Evolutionary conservation across 2,888 invertebrate species (phyloP).

Genomic region (Bursaphelenchus okinawaensis): DNA sequence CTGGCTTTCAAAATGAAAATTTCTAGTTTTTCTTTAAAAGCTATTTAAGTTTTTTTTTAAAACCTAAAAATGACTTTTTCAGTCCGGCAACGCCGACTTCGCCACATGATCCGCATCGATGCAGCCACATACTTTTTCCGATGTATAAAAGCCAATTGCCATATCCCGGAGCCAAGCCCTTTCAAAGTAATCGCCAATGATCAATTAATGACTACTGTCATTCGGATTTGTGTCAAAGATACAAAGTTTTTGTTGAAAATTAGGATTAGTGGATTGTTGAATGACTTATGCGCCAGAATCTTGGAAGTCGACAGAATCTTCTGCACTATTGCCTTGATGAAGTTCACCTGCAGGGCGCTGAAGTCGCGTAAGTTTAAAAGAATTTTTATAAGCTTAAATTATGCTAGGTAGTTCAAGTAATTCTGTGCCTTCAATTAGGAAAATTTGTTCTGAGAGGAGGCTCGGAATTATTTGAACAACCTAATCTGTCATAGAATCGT

Average conservation of each 20-base stretch:
- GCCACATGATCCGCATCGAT: conserved; percentile 36
- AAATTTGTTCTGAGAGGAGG: no score
- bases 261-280: conserved; percentile 40
- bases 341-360: conserved; percentile 18
- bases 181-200: conserved; percentile 22
- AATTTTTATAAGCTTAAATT: no score
- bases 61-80: conserved; percentile 16
- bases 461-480: no score
- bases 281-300: conserved; percentile 19
- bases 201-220: conserved; percentile 14
- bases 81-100: conserved; percentile 30
- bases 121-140: conserved; percentile 28
- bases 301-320: conserved; percentile 22
- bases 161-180: conserved; percentile 16
- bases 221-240: conserved; percentile 29
- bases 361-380: conserved; percentile 16
- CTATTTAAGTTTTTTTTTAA: no score
- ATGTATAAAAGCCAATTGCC: conserved; percentile 22
- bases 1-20: no score
- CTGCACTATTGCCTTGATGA: conserved; percentile 23
- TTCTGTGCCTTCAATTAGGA: no score
- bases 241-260: conserved; percentile 39
- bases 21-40: no score
- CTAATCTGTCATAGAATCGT: no score
- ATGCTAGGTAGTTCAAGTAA: no score